These are phyloP conservation scores for Thymallus thymallus DNA, from an alignment of 2,113 vertebrate species.

Conservation along the genomic window DNA sequence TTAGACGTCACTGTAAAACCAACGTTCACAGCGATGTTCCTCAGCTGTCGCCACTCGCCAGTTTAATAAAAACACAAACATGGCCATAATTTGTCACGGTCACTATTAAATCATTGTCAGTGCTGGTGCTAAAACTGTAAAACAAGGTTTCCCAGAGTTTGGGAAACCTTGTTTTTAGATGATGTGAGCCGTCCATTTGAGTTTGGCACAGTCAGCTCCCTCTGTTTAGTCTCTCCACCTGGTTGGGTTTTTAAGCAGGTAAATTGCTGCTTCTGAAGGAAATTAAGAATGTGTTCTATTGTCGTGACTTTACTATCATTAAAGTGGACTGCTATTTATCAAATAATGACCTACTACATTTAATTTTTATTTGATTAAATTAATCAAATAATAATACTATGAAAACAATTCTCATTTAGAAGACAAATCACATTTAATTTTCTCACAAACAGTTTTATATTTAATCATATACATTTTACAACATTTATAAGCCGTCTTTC, in stretches of 20 bases:
- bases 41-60: neutral
- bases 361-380: no score
- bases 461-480: no score
- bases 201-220: constrained; percentile 19
- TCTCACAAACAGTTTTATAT: no score
- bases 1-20: neutral
- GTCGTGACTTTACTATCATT: no score
- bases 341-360: no score
- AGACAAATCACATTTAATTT: no score
- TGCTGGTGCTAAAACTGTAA: neutral
- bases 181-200: constrained; percentile 19
- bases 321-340: no score
- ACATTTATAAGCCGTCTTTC: no score
- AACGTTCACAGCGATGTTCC: neutral
- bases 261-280: constrained; percentile 33
- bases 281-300: constrained; percentile 37
- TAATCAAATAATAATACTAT: no score
- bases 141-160: no score
- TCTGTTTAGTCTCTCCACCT: neutral
- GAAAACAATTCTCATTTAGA: no score
- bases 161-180: neutral
- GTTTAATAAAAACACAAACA: neutral
- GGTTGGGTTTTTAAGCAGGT: constrained; percentile 13
- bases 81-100: neutral
- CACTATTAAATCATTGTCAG: neutral